Evolutionary conservation across 2,888 invertebrate genomes (phyloP), one percentile per base, ranked within the genome.

Genomic region (Sympetrum striolatum): DNA sequence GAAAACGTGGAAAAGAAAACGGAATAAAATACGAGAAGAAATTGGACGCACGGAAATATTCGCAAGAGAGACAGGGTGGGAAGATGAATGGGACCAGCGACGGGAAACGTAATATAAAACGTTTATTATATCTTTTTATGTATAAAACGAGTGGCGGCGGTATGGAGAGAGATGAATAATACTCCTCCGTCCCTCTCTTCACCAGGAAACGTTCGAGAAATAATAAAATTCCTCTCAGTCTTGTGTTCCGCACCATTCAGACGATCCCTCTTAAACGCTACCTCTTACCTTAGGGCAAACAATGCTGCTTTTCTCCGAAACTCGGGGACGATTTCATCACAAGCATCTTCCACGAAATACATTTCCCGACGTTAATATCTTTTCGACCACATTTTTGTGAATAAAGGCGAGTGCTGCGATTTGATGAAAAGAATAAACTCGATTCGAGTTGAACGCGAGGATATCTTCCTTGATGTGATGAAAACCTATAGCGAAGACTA

Each of bases 101-200:
- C 53, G 37, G 31, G 58, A 53, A 31, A 81, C 48, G 81, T 48
- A 48, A 81, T 81, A 81, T 81, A 44, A 25, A 48, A 81, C 81
- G 48, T 48, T 81, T 81, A 48, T 48, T 44, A 81, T 81, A 81
- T 48, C 48, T 48, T 81, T 81, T 81, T 81, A 48, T 81, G 81
- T 48, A 81, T 48, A 81, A 81, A 48, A 81, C 25, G 48, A 44
- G 82, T 12, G 58, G 73, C 10, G 73, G 73, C 12, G 73, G 25
- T 31, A 73, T 14, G 73, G 31, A 73, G 73, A 25, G 73, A 73
- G 73, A 73, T 31, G 73, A 73, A 73, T 73, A 73, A 73, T 73
- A 60, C 64, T 86, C 60, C 86, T 60, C 81, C 44, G 48, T 53
- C 48, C 44, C 82, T 31, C 58, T 31, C 58, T 31, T 25, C 35